Conservation (phyloP, 2,113 vertebrate genomes). For the Crotalus helleri region DNA sequence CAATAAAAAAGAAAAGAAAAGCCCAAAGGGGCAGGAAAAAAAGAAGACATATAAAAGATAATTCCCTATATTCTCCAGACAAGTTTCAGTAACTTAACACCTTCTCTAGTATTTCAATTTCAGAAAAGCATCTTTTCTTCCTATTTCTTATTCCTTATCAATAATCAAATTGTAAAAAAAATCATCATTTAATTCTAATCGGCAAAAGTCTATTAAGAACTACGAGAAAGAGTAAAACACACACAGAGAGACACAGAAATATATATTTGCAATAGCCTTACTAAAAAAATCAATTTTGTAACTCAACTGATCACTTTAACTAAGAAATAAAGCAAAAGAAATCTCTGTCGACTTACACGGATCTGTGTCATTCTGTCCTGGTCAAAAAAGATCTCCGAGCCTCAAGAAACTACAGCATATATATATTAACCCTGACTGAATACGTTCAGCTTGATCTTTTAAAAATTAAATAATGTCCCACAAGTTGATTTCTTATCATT, state of each 20-base stretch:
- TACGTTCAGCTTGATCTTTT: neutral
- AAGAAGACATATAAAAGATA: neutral
- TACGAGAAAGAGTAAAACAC: neutral
- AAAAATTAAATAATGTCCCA: neutral
- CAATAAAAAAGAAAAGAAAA: neutral
- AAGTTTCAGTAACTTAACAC: neutral
- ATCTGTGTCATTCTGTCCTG: neutral
- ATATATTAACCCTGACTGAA: neutral
- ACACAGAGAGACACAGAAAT: neutral
- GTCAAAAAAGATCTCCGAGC: neutral
- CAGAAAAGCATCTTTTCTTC: neutral
- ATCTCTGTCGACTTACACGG: neutral
- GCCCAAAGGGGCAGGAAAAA: neutral
- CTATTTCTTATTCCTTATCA: neutral
- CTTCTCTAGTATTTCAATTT: neutral
- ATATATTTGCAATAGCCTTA: neutral
- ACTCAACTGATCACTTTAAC: neutral
- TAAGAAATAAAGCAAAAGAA: neutral
- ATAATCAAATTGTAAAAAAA: neutral
- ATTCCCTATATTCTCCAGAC: neutral
- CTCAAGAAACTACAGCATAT: neutral
- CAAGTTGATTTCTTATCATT: neutral
- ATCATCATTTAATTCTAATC: neutral
- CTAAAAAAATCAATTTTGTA: neutral
- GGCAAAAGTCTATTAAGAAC: neutral